Base-by-base conservation (phyloP, 2,113 vertebrate species). In the Poeciliopsis prolifica region DNA sequence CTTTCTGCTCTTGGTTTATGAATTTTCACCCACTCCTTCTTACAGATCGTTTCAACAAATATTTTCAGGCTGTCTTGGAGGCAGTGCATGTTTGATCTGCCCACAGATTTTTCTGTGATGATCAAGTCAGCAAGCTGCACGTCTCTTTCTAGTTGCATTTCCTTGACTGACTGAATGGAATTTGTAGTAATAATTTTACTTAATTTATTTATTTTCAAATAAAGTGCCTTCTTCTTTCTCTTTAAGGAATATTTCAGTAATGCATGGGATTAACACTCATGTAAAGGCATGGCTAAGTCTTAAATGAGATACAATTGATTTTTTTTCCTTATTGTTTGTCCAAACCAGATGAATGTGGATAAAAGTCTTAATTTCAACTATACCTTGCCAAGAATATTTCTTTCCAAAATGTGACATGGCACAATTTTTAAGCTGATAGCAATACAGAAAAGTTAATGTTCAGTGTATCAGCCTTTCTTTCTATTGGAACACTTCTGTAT, bases 31-130 rank as follows among this genome's bases (percentile, higher is more conserved):
- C 44, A 66, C 37, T n/a, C 42, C 66, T 66, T 30, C 30, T 35
- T 35, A 67, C 24, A 66, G 29, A 66, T 48, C 14, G 3, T 30
- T 70, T 71, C 51, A 70, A 26, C 29, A 80, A 63, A 71, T 75
- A 70, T 80, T 66, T 80, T 80, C 42, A 30, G 54, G 35, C 62
- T 65, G 37, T 75, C 72, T 80, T 17, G 14, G 35, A 62, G 13
- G 28, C 26, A 30, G 22, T 24, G 72, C 28, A 65, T 74, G 65
- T 75, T 80, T 74, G 68, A 66, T 75, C 72, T 70, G 54, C 78
- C 78, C 68, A 70, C 78, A 80, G 61, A 44, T 80, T 75, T 54
- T 80, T 75, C 78, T 65, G 60, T 44, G 10, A 69, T 33, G 51
- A 44, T 80, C 51, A 80, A 42, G 33, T 74, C 61, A 60, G 61